Conservation (phyloP, 2,888 invertebrate genomes). For the Erebia aethiops region DNA sequence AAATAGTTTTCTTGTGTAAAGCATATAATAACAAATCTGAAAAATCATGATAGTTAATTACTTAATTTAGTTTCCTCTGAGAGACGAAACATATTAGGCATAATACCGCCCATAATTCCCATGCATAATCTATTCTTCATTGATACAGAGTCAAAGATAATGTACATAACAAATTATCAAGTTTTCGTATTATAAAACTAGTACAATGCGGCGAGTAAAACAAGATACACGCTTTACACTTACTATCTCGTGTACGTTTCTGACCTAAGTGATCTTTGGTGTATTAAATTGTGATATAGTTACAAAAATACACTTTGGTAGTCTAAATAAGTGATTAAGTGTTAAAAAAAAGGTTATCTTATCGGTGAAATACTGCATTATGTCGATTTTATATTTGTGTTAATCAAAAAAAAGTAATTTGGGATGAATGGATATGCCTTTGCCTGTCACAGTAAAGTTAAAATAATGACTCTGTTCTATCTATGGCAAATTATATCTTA, state of each 20-base stretch:
- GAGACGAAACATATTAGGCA: constrained; percentile 40
- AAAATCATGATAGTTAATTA: too few species aligned
- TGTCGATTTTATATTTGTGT: constrained; percentile 15
- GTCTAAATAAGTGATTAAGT: constrained; percentile 15
- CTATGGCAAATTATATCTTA: neutral
- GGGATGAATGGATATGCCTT: neutral
- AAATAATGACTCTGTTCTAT: neutral
- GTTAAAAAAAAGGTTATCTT: neutral
- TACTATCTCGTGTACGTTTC: constrained; percentile 26
- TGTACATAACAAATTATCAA: constrained; percentile 47
- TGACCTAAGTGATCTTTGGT: constrained; percentile 31
- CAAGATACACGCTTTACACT: constrained; percentile 41
- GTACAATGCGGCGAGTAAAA: constrained; percentile 46
- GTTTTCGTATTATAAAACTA: constrained; percentile 44
- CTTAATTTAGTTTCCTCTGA: constrained; percentile 24
- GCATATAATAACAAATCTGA: neutral
- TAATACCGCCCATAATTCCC: constrained; percentile 10
- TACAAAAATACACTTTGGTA: constrained; percentile 7
- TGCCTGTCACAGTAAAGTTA: neutral
- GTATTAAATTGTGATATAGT: constrained; percentile 19
- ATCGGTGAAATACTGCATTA: constrained; percentile 18
- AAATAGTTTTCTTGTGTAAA: too few species aligned
- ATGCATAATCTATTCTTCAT: constrained; percentile 33
- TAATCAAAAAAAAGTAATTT: neutral
- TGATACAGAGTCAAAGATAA: constrained; percentile 46